These are phyloP conservation scores for Typhlichthys eigenmanni DNA, from an alignment of 2,797 vertebrate genomes.

Conservation along the genomic window DNA sequence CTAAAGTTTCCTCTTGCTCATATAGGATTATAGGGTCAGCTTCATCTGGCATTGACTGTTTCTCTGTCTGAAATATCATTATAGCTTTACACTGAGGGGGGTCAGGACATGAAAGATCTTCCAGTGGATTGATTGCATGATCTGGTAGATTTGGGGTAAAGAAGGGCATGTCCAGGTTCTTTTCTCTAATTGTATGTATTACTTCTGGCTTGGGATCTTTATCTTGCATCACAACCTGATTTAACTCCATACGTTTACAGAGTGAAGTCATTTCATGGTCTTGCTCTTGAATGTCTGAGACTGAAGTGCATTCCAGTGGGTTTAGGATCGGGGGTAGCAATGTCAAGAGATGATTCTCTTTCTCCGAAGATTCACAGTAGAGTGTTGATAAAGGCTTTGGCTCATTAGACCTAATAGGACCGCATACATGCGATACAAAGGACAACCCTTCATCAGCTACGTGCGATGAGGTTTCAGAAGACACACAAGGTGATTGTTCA, in stretches of 20 bases:
- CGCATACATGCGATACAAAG: slow-evolving; percentile 41
- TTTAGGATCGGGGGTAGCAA: slow-evolving; percentile 18
- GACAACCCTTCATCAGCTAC: slow-evolving; percentile 29
- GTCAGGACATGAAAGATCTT: not conserved
- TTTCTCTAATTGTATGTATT: not conserved
- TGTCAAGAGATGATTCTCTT: slow-evolving; percentile 23
- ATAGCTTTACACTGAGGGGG: not conserved
- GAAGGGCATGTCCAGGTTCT: slow-evolving; percentile 4
- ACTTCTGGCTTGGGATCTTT: slow-evolving; percentile 10
- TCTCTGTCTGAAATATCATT: not conserved
- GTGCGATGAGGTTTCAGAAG: slow-evolving; percentile 48
- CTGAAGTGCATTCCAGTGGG: not conserved
- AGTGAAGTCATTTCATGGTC: not conserved
- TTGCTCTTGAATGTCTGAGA: slow-evolving; percentile 1
- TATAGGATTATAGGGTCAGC: not conserved
- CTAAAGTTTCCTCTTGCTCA: not conserved
- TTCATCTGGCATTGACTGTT: not conserved
- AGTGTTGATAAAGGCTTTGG: slow-evolving; percentile 44
- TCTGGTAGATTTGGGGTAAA: not conserved
- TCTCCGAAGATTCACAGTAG: slow-evolving; percentile 50
- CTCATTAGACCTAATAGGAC: slow-evolving; percentile 43
- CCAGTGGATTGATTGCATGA: not conserved
- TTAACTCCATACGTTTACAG: slow-evolving; percentile 1
- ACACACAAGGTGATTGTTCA: slow-evolving; percentile 50
- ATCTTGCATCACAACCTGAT: not conserved